phyloP scores from a whole-genome alignment of 2,113 vertebrate species.

The cat (Felis catus) region F.catus_Fca126_mat1.0 CM031413.1:105296001-105296500 shows the following conservation, averaged over 20 bases:
- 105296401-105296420: conserved; percentile 34
- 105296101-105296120: not conserved
- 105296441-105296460: not conserved
- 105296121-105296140: not conserved
- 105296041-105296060: not conserved
- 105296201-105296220: not conserved
- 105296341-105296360: conserved; percentile 62
- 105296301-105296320: conserved; percentile 54
- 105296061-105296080: not conserved
- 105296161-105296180: not conserved
- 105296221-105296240: not conserved
- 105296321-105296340: not conserved
- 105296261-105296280: not conserved
- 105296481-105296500: not conserved
- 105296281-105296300: not conserved
- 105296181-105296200: not conserved
- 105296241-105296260: not conserved
- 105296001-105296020: not conserved
- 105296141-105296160: not conserved
- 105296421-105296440: conserved; percentile 51
- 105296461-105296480: conserved; percentile 8
- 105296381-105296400: conserved; percentile 49
- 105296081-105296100: not conserved
- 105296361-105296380: conserved; percentile 59
- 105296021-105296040: not conserved